A percentile compares a stretch with the other conserved stretches of the same genome.
phyloP scores from a whole-genome alignment of 1,140 invertebrate genomes.

The Drosophila parvula region DNA sequence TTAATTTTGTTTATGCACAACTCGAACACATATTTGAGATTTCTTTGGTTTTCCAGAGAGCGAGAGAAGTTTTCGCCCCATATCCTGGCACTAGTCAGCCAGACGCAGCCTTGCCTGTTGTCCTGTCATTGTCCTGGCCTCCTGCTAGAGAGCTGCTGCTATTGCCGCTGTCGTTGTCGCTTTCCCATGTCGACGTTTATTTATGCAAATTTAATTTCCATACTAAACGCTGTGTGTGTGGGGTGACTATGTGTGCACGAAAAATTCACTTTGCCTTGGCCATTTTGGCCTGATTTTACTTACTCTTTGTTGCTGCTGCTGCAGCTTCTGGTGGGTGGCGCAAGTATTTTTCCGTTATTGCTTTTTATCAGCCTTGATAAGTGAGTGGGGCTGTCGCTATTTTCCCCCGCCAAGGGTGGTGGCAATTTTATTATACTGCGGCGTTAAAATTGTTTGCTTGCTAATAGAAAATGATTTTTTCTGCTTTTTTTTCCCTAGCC shows the following conservation, averaged over 20 bases:
- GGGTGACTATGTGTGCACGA: constrained; percentile 33
- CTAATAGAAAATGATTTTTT: constrained; percentile 77
- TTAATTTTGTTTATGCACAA: constrained; percentile 66
- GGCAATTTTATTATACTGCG: constrained; percentile 75
- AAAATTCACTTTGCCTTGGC: constrained; percentile 74
- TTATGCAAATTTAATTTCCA: constrained; percentile 83
- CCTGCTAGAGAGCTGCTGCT: constrained; percentile 32
- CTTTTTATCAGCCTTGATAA: constrained; percentile 79
- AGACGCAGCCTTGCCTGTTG: constrained; percentile 39
- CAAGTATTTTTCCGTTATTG: constrained; percentile 77
- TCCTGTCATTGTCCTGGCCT: constrained; percentile 62
- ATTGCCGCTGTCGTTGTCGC: constrained; percentile 62
- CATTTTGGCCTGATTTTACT: constrained; percentile 76
- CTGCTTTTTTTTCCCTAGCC: constrained; percentile 17
- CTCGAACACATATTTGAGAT: constrained; percentile 74
- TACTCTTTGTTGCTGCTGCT: constrained; percentile 55
- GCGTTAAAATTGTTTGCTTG: constrained; percentile 77
- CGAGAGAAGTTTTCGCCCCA: constrained; percentile 19
- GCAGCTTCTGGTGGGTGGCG: constrained; percentile 48
- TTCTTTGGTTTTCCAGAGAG: constrained; percentile 46
- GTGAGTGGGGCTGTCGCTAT: constrained; percentile 55
- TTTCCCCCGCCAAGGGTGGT: constrained; percentile 8
- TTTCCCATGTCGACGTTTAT: constrained; percentile 80
- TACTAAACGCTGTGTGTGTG: constrained; percentile 70
- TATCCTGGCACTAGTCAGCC: constrained; percentile 27